Base-by-base conservation (phyloP, 2,113 vertebrate genomes). In the Crypturellus undulatus region DNA sequence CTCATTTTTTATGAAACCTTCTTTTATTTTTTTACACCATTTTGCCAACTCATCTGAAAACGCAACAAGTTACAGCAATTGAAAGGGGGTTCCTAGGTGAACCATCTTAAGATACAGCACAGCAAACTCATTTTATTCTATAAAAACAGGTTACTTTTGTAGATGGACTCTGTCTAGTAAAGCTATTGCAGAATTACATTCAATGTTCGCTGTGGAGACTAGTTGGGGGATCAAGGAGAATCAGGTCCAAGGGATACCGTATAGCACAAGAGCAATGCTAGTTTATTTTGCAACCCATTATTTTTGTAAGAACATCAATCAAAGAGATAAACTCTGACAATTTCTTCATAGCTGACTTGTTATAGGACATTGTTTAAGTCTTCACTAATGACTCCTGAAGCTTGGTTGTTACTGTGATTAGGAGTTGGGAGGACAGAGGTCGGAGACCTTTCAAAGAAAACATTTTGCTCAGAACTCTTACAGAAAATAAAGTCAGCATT, bases 401-500 rank as follows among this genome's bases (percentile, higher is more conserved):
- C 89, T 76, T 97, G 93, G 94, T 94, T 97, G 98, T 97, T 97
- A 97, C 92, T 91, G 68, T 97, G 96, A 97, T 98, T 96, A 98
- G 96, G 89, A 97, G 89, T 59, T 95, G 93, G 93, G 95, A 97
- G 96, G 96, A 97, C 58, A 97, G 94, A 98, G 94, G 96, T 94
- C 94, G 95, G 93, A 97, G 93, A 96, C 92, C 95, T 97, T 97
- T 94, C 90, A 89, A 94, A 97, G 94, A 91, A 96, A 97, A 95
- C 92, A 89, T 96, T 98, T 96, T 97, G 94, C 93, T 97, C 93
- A 88, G 86, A 95, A 97, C 93, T 65, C 73, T 73, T 93, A 95
- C 32, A 96, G 92, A 95, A 97, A 94, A 97, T 96, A 96, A 97
- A 98, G 94, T 94, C 92, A 97, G 93, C 86, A 95, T 93, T 96